Evolutionary conservation across 53 echinoderm and acorn worm species (phyloP), one percentile per base, ranked within the genome.

Genomic region (Luidia sarsii): DNA sequence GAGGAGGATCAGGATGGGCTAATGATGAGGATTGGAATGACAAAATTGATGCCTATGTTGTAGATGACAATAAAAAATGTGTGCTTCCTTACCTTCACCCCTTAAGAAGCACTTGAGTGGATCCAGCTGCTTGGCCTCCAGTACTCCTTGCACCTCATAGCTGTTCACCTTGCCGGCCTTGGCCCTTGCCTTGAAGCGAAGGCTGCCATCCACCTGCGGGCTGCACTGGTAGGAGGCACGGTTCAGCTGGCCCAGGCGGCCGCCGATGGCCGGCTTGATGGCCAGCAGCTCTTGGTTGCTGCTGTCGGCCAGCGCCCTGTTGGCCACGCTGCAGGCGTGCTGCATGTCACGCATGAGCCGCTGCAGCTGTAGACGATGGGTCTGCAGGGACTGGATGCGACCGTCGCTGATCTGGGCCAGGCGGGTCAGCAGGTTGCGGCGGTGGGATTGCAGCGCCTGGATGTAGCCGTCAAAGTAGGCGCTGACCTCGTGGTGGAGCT

Each of bases 311-410:
- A 97, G 50, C 3, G 91, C 91, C 3, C 67, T 52, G 11, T 83
- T 71, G 7, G 92, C 80, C 2, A 94, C 30, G n/a, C 80, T 62
- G 62, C 91, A 83, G 13, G 88, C 80, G 45, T 97, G 93, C 61
- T 97, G 90, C 75, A 97, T 85, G 64, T 97, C 99, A 1, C 45
- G 72, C 1, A 94, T 84, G 4, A 91, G 69, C 75, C 94, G 93
- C 57, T 91, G 88, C 6, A 87, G 80, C 61, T 97, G 94, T 7
- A 94, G 35, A 34, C 87, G 71, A 24, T 97, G 93, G 0, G 80
- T 68, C 59, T 91, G 89, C 24, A 97, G 89, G 11, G 86, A 61
- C 61, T 97, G 91, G 53, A 77, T 57, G 10, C 93, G 87, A 16
- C 57, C 63, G 22, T 86, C 86, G 43, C 91, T 74, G 14, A 94